Percentiles rank a stretch among this genome's conserved stretches.
Conservation (phyloP, 2,113 vertebrate genomes). For the Grallaria varia region DNA sequence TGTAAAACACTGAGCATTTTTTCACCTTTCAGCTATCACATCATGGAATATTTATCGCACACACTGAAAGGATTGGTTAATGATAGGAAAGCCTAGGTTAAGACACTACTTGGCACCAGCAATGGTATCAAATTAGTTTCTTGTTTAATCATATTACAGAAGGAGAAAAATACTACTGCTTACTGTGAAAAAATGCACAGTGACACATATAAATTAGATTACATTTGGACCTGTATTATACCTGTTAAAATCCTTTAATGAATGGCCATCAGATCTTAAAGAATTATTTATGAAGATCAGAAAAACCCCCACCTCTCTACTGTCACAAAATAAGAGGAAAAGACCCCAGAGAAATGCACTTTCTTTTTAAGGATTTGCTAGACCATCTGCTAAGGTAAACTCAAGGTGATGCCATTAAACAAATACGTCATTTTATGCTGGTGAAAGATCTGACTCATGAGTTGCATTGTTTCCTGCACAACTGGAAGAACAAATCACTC, state of each 20-base stretch:
- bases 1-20: background rate
- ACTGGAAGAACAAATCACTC: background rate
- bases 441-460: background rate
- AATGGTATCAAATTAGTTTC: background rate
- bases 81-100: background rate
- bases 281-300: background rate
- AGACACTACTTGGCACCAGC: background rate
- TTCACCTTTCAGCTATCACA: background rate
- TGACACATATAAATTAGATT: background rate
- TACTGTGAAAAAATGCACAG: background rate
- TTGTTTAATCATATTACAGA: background rate
- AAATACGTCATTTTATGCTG: background rate
- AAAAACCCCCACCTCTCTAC: background rate
- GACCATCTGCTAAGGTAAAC: background rate
- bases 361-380: background rate
- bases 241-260: background rate
- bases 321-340: background rate
- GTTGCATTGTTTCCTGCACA: background rate
- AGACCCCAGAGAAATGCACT: background rate
- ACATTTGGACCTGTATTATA: background rate
- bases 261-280: background rate
- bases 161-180: background rate
- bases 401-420: background rate
- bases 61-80: background rate
- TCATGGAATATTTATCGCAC: background rate